Conservation (phyloP, 2,113 vertebrate genomes). For the Tautogolabrus adspersus region DNA sequence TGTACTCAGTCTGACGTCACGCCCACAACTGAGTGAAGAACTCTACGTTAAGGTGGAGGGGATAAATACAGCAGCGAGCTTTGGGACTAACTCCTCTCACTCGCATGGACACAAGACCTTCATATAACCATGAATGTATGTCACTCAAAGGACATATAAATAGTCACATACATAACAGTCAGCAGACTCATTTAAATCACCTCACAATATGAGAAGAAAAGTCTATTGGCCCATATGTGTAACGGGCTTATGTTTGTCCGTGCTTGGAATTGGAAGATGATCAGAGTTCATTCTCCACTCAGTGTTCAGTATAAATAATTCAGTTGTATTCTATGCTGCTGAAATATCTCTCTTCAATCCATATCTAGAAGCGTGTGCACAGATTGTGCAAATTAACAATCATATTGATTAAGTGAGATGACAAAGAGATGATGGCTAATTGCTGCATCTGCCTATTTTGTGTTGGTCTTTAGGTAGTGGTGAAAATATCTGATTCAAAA, state of each 20-base stretch:
- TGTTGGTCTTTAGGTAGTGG: background rate
- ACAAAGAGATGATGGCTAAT: background rate
- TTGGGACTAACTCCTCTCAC: no score
- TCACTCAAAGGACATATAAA: no score
- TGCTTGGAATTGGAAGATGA: background rate
- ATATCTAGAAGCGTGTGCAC: background rate
- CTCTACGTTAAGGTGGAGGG: no score
- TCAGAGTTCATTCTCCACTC: background rate
- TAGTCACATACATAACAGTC: no score
- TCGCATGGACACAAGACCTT: no score
- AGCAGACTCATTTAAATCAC: no score
- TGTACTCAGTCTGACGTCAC: no score
- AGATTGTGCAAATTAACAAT: background rate
- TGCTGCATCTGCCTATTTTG: background rate
- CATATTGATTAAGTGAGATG: background rate
- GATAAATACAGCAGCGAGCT: no score
- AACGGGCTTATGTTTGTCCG: background rate
- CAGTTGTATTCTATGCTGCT: background rate
- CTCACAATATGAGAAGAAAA: no score
- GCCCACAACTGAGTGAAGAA: no score
- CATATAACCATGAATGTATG: no score
- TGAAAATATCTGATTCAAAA: background rate
- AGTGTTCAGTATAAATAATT: background rate
- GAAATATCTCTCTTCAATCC: background rate
- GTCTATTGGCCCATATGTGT: no score